phyloP scores from a whole-genome alignment of 2,888 invertebrate genomes.

The Acrocyrtus sp. region DNA sequence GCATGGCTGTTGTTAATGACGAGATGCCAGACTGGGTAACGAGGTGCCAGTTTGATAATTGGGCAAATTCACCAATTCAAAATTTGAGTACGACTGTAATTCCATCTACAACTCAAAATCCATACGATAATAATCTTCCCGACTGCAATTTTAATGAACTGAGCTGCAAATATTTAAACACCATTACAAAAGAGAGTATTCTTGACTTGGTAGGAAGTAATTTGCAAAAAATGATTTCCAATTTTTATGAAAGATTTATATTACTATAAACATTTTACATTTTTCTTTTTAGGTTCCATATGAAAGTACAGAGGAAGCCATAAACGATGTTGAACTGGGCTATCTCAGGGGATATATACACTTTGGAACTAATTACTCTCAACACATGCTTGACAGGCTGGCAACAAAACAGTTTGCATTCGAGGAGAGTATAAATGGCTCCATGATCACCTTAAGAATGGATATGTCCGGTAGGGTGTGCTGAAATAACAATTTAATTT shows the following conservation, averaged over 20 bases:
- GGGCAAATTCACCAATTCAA: neutral
- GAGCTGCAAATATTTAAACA: slow-evolving; percentile 44
- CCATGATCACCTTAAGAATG: slow-evolving; percentile 33
- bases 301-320: slow-evolving; percentile 25
- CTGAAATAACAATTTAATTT: neutral
- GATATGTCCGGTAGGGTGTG: slow-evolving; percentile 49
- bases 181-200: slow-evolving; percentile 8
- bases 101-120: neutral
- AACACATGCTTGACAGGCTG: slow-evolving; percentile 38
- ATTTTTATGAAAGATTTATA: neutral
- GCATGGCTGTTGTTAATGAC: slow-evolving; percentile 44
- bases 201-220: slow-evolving; percentile 15
- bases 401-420: slow-evolving; percentile 29
- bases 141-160: slow-evolving; percentile 29
- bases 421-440: slow-evolving; percentile 41
- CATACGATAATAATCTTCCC: neutral
- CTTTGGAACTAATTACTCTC: slow-evolving; percentile 32
- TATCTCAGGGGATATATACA: slow-evolving; percentile 45
- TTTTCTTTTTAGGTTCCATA: slow-evolving; percentile 20
- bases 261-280: neutral
- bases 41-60: slow-evolving; percentile 4
- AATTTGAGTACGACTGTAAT: neutral
- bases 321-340: slow-evolving; percentile 33
- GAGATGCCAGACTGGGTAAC: slow-evolving; percentile 66
- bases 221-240: neutral